Conservation (phyloP, 2,888 invertebrate genomes). For the Agrotis exclamationis region DNA sequence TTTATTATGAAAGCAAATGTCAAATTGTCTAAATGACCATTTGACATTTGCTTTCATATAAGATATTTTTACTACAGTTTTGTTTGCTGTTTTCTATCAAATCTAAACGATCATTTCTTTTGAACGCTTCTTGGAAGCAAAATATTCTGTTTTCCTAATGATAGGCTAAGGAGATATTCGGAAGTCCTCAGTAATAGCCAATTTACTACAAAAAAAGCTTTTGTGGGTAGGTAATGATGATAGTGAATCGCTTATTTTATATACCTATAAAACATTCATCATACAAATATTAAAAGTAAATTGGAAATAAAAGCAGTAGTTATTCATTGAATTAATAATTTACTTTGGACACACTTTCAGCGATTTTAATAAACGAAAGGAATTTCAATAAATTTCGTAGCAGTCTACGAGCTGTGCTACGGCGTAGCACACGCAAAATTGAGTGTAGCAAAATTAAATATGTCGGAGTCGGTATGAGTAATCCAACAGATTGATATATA, state of each 20-base stretch:
- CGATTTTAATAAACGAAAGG: conserved; percentile 50
- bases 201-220: conserved; percentile 16
- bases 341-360: conserved; percentile 21
- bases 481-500: conserved; percentile 21
- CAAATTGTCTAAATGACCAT: no score
- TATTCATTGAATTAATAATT: conserved; percentile 14
- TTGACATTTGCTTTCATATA: no score
- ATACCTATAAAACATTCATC: not conserved
- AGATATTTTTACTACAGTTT: no score
- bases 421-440: conserved; percentile 52
- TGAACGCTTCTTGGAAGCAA: not conserved
- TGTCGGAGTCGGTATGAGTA: conserved; percentile 1
- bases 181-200: conserved; percentile 16
- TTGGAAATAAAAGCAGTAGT: conserved; percentile 2
- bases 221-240: not conserved
- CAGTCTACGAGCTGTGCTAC: conserved; percentile 54
- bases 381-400: conserved; percentile 54
- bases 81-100: not conserved
- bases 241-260: not conserved
- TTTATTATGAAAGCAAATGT: not conserved
- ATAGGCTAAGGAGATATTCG: not conserved
- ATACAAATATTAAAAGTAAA: not conserved
- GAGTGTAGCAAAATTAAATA: conserved; percentile 42
- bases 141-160: conserved; percentile 1
- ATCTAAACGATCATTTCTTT: not conserved